Evolutionary conservation across 2,113 vertebrate genomes (phyloP).

Genomic region (Melospiza georgiana): DNA sequence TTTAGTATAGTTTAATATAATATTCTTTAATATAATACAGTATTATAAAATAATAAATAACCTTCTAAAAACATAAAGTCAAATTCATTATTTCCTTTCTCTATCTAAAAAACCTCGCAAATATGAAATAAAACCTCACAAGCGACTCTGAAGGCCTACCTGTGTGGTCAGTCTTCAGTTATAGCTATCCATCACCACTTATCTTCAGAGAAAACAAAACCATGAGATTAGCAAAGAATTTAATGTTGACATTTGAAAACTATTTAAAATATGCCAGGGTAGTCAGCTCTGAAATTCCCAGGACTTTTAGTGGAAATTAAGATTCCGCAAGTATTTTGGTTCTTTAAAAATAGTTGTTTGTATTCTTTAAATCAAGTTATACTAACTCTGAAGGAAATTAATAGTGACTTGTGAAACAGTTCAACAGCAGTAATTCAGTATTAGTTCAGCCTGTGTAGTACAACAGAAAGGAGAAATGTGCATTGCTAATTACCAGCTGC

Average conservation of each 20-base stretch:
- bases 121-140: background rate
- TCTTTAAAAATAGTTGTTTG: background rate
- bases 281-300: background rate
- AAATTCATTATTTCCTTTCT: too few species aligned
- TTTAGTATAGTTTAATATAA: too few species aligned
- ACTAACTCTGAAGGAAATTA: background rate
- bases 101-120: too few species aligned
- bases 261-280: background rate
- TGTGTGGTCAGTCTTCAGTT: background rate
- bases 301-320: background rate
- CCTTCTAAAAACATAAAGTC: too few species aligned
- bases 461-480: background rate
- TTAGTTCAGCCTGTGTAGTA: background rate
- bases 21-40: too few species aligned
- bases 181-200: background rate
- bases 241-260: background rate
- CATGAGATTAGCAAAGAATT: background rate
- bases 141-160: background rate
- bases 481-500: background rate
- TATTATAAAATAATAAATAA: too few species aligned
- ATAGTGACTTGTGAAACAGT: background rate
- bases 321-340: background rate
- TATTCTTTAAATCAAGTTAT: background rate
- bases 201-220: background rate
- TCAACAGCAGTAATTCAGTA: background rate